Conservation (phyloP, 1,140 invertebrate species). For the Drosophila lowei region DNA sequence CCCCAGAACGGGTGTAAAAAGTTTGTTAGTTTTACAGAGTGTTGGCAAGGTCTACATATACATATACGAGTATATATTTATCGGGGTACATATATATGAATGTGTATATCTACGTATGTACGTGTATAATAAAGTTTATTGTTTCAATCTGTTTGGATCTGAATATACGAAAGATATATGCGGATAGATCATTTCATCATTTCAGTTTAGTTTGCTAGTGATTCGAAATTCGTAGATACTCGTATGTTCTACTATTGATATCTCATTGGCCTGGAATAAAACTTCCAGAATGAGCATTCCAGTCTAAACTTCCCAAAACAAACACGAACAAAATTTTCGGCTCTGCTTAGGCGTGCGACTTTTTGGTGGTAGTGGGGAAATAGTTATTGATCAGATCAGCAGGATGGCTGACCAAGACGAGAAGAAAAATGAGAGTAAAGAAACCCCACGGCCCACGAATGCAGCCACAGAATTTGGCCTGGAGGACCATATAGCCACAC, state of each 20-base stretch:
- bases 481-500: conserved; percentile 49
- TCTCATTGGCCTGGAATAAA: conserved; percentile 8
- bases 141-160: conserved; percentile 62
- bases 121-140: conserved; percentile 75
- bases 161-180: background rate
- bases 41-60: conserved; percentile 37
- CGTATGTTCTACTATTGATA: no score
- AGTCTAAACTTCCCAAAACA: background rate
- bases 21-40: conserved; percentile 55
- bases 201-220: background rate
- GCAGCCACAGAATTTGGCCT: conserved; percentile 50
- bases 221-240: background rate
- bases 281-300: conserved; percentile 20
- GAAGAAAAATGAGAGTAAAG: background rate
- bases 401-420: conserved; percentile 34
- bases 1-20: conserved; percentile 52
- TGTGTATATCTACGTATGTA: conserved; percentile 52
- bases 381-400: background rate
- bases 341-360: conserved; percentile 29
- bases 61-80: conserved; percentile 51
- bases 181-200: background rate
- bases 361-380: conserved; percentile 37
- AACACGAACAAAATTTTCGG: conserved; percentile 13
- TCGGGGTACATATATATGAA: conserved; percentile 3
- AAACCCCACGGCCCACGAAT: conserved; percentile 14